A percentile compares a stretch with the other conserved stretches of the same genome.
phyloP scores from a whole-genome alignment of 2,113 vertebrate genomes.

The Chlorodrepanis virens region DNA sequence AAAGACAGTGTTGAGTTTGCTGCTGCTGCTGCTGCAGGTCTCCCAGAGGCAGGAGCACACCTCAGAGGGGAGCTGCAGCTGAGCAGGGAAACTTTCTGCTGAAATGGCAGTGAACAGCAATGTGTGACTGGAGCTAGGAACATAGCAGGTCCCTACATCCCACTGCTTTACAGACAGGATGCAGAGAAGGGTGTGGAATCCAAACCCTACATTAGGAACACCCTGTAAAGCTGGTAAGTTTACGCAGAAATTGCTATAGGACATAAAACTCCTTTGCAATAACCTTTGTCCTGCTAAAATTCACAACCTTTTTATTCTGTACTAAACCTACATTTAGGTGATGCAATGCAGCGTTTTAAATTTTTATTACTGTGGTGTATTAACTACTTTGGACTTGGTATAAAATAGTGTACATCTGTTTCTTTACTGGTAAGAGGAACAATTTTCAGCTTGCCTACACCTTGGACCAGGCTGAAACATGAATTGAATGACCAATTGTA shows the following conservation, averaged over 20 bases:
- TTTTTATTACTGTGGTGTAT: neutral
- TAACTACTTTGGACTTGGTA: neutral
- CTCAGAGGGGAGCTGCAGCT: neutral
- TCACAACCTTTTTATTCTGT: neutral
- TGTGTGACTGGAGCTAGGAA: neutral
- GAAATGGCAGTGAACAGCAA: neutral
- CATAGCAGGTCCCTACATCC: neutral
- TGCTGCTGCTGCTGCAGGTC: neutral
- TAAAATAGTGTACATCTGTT: neutral
- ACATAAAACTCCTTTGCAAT: neutral
- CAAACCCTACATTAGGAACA: neutral
- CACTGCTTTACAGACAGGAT: neutral
- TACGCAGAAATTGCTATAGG: neutral
- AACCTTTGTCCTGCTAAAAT: neutral
- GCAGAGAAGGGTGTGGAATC: neutral
- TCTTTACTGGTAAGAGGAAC: conserved; percentile 11
- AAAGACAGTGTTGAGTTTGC: neutral
- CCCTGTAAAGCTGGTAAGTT: neutral
- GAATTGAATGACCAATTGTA: conserved; percentile 57
- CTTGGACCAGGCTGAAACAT: conserved; percentile 47
- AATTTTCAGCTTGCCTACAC: conserved; percentile 39
- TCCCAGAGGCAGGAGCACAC: neutral
- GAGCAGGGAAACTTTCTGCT: neutral
- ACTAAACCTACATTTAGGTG: neutral
- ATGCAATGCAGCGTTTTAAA: neutral